These are phyloP conservation scores for Hemicordylus capensis DNA, from an alignment of 2,113 vertebrate genomes.

Conservation along the genomic window DNA sequence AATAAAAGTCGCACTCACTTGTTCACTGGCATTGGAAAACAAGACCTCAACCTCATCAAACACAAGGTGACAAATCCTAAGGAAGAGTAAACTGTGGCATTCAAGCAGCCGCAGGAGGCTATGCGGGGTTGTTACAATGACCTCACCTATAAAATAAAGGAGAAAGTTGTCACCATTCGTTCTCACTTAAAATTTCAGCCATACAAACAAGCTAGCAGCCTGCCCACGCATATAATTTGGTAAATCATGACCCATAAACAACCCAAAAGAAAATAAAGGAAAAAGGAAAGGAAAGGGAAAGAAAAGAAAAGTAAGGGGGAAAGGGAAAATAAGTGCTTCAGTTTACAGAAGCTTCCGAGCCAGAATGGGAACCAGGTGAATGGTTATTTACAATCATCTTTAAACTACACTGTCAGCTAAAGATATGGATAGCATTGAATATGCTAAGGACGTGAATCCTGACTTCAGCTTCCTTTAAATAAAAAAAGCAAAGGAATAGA, in stretches of 20 bases:
- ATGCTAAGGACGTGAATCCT: neutral
- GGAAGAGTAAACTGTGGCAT: conserved; percentile 77
- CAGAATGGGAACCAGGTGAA: neutral
- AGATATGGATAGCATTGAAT: neutral
- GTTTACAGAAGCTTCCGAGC: neutral
- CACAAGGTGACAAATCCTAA: conserved; percentile 85
- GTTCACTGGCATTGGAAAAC: conserved; percentile 75
- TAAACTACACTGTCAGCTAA: neutral
- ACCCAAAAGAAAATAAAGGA: neutral
- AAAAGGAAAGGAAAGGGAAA: no score
- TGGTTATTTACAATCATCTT: neutral
- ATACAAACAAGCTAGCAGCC: neutral
- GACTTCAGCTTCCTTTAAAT: no score
- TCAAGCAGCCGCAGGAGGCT: conserved; percentile 82
- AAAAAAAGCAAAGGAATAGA: no score
- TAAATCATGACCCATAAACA: neutral
- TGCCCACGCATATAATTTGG: neutral
- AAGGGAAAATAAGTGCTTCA: no score
- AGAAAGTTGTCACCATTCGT: conserved; percentile 5
- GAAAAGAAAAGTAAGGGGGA: no score
- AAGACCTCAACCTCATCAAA: conserved; percentile 85
- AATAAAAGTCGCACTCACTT: conserved; percentile 70
- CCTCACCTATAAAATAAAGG: conserved; percentile 75
- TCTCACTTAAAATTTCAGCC: neutral
- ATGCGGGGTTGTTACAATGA: conserved; percentile 87